Percentiles rank a stretch among this genome's conserved stretches.
phyloP scores from a whole-genome alignment of 2,113 vertebrate genomes.

The Aptenodytes forsteri region DNA sequence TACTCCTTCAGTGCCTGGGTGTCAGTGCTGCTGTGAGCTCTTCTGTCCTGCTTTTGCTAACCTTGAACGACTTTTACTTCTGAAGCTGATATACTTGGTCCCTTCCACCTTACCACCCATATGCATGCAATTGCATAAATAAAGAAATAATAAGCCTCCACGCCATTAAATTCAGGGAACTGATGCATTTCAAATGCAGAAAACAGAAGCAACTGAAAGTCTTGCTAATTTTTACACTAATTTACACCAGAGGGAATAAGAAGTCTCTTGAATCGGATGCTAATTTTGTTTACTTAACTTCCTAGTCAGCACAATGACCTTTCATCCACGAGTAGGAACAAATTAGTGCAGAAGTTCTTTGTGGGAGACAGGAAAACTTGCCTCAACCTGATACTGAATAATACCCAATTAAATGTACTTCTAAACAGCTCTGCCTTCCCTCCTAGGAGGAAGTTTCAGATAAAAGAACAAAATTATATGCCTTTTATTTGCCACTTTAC shows the following conservation, averaged over 20 bases:
- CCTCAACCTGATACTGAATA: conserved; percentile 43
- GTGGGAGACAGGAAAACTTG: conserved; percentile 37
- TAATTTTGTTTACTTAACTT: conserved; percentile 73
- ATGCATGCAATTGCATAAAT: not conserved
- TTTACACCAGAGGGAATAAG: conserved; percentile 69
- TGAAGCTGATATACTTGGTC: not conserved
- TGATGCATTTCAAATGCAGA: conserved; percentile 38
- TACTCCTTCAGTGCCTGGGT: not conserved
- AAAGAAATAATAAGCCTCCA: conserved; percentile 26
- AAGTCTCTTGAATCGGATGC: conserved; percentile 62
- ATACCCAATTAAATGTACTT: conserved; percentile 59
- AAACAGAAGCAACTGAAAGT: conserved; percentile 29
- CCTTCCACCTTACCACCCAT: not conserved
- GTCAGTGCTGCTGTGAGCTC: not conserved
- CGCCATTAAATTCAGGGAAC: conserved; percentile 6
- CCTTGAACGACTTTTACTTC: not conserved
- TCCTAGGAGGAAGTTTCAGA: conserved; percentile 32
- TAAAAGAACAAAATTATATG: conserved; percentile 14
- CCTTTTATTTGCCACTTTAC: conserved; percentile 40
- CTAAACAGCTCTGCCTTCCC: conserved; percentile 21
- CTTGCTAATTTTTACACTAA: conserved; percentile 71
- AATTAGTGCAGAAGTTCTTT: conserved; percentile 60
- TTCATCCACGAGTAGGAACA: conserved; percentile 29
- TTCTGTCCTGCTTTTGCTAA: not conserved
- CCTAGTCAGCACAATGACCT: conserved; percentile 66